Percentiles rank a stretch among this genome's conserved stretches.
Conservation (phyloP, 2,113 vertebrate species). For the Bothrops jararaca region DNA sequence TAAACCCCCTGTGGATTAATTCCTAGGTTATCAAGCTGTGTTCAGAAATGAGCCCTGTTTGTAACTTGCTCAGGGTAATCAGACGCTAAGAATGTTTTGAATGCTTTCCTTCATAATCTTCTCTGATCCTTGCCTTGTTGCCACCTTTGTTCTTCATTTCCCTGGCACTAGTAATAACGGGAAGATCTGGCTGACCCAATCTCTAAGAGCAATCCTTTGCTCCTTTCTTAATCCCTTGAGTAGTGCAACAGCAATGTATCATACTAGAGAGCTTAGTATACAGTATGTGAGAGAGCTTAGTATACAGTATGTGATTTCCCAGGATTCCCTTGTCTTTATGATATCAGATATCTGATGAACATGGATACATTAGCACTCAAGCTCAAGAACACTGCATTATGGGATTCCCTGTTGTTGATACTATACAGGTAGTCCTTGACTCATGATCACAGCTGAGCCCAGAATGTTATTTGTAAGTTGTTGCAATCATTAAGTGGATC, state of each 20-base stretch:
- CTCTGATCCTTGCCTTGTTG: background rate
- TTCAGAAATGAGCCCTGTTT: background rate
- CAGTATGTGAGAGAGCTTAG: background rate
- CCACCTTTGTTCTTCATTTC: background rate
- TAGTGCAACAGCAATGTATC: background rate
- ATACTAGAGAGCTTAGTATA: background rate
- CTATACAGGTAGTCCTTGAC: background rate
- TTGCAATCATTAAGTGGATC: background rate
- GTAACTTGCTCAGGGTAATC: background rate
- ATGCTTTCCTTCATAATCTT: background rate
- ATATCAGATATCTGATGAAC: background rate
- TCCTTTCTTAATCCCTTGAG: background rate
- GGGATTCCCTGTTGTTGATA: background rate
- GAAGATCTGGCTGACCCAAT: background rate
- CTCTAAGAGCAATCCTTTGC: background rate
- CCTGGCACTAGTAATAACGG: background rate
- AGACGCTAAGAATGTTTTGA: background rate
- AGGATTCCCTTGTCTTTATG: background rate
- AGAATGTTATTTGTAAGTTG: background rate
- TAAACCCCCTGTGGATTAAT: background rate
- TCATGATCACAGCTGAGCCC: background rate
- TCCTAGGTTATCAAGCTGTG: conserved; percentile 9
- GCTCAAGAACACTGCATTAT: background rate
- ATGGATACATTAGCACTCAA: background rate
- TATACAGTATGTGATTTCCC: background rate